Conservation (phyloP, 2,113 vertebrate genomes). For the Oncorhynchus clarkii region DNA sequence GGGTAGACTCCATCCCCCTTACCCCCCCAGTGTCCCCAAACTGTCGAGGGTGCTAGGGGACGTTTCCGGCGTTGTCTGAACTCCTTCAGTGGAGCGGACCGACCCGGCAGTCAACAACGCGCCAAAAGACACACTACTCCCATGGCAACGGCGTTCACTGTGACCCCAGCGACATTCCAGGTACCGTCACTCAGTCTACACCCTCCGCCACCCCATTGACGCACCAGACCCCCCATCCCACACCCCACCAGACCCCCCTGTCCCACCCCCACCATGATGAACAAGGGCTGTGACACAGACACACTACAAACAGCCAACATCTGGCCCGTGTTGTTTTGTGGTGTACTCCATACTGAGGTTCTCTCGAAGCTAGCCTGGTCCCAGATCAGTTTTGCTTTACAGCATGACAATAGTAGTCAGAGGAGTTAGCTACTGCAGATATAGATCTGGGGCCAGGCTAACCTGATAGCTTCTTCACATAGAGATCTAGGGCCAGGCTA, state of each 20-base stretch:
- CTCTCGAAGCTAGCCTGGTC: too few relatives aligned
- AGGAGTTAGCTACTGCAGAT: too few relatives aligned
- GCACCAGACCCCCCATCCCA: too few relatives aligned
- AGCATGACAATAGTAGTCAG: too few relatives aligned
- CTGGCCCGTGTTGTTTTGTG: too few relatives aligned
- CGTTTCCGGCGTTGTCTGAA: slow-evolving; percentile 33
- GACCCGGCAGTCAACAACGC: too few relatives aligned
- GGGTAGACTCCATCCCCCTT: neutral
- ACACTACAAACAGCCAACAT: neutral
- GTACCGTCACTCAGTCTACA: slow-evolving; percentile 61
- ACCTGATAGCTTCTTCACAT: too few relatives aligned
- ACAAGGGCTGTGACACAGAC: slow-evolving; percentile 57
- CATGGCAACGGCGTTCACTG: slow-evolving; percentile 70
- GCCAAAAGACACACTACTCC: slow-evolving; percentile 58
- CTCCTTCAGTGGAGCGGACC: slow-evolving; percentile 54
- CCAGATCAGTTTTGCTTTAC: too few relatives aligned
- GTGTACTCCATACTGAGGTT: too few relatives aligned
- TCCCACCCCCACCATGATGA: neutral
- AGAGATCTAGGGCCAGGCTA: too few relatives aligned
- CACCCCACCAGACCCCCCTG: neutral
- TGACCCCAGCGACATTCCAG: slow-evolving; percentile 67
- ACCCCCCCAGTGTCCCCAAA: too few relatives aligned
- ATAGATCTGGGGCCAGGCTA: too few relatives aligned
- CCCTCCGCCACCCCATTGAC: neutral
- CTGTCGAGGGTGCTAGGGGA: neutral